Conservation (phyloP, 2,888 invertebrate genomes). For the Spilarctia lutea region DNA sequence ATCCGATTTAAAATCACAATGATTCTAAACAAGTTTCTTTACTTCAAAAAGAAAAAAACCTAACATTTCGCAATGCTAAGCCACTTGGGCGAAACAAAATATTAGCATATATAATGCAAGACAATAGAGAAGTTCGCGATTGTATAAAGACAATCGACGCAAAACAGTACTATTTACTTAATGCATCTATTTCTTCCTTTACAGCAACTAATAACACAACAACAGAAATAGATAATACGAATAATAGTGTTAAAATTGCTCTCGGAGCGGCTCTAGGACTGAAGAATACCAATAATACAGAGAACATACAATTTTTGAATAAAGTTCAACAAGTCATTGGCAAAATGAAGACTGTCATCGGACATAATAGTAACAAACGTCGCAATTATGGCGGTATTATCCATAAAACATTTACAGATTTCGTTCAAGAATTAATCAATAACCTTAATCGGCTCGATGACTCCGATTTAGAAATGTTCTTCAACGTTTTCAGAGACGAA, state of each 20-base stretch:
- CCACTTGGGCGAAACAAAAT: too few relatives aligned
- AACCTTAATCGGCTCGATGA: conserved; percentile 55
- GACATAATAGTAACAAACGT: background rate
- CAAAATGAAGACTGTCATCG: conserved; percentile 23
- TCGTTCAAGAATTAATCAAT: conserved; percentile 48
- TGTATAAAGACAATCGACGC: too few relatives aligned
- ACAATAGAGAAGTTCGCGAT: too few relatives aligned
- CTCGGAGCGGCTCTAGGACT: background rate
- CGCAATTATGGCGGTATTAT: background rate
- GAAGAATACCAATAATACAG: conserved; percentile 10
- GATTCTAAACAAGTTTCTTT: too few relatives aligned
- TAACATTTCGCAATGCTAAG: too few relatives aligned
- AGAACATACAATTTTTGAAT: conserved; percentile 16
- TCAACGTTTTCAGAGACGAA: conserved; percentile 54
- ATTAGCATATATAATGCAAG: too few relatives aligned
- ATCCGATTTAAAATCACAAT: too few relatives aligned
- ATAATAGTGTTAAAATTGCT: background rate
- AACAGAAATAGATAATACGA: background rate
- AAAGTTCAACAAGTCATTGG: conserved; percentile 22
- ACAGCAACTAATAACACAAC: background rate
- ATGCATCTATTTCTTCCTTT: background rate
- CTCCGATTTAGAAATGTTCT: conserved; percentile 55
- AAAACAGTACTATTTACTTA: too few relatives aligned
- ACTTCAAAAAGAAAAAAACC: too few relatives aligned
- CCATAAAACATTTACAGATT: conserved; percentile 55